Conservation (phyloP, 1,140 invertebrate genomes). For the Drosophila pandora region DNA sequence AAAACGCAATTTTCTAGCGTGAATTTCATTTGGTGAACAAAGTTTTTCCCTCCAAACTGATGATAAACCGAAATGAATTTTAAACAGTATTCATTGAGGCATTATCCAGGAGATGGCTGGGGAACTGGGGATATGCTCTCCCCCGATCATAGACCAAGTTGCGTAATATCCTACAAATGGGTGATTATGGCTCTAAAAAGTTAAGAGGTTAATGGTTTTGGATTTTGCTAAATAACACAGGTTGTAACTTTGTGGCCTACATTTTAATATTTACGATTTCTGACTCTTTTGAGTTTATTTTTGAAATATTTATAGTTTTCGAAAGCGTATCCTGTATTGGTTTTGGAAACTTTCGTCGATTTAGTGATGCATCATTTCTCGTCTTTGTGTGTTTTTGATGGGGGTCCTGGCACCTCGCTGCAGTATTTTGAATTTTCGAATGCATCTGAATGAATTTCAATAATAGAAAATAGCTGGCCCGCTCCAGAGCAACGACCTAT, state of each 20-base stretch:
- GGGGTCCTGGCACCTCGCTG: constrained; percentile 13
- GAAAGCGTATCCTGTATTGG: constrained; percentile 22
- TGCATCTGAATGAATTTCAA: constrained; percentile 68
- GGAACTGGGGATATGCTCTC: background rate
- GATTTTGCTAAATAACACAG: constrained; percentile 2
- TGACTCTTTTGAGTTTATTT: too few species aligned
- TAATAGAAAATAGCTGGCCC: constrained; percentile 55
- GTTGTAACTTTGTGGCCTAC: background rate
- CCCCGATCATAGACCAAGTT: background rate
- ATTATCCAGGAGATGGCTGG: constrained; percentile 43
- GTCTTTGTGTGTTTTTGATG: constrained; percentile 15
- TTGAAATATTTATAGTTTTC: background rate
- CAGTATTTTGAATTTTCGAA: constrained; percentile 25
- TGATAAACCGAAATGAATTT: constrained; percentile 79
- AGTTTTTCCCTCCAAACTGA: constrained; percentile 43
- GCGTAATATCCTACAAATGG: background rate
- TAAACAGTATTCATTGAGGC: constrained; percentile 72
- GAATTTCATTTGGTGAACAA: constrained; percentile 71
- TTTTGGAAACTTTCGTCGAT: background rate
- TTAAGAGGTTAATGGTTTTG: background rate
- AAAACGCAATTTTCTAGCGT: constrained; percentile 73
- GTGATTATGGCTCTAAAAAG: background rate
- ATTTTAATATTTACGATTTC: too few species aligned
- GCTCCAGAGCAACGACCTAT: constrained; percentile 26
- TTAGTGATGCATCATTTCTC: constrained; percentile 32